These are phyloP conservation scores for Solen grandis DNA, from an alignment of 1,140 invertebrate species.

Conservation along the genomic window DNA sequence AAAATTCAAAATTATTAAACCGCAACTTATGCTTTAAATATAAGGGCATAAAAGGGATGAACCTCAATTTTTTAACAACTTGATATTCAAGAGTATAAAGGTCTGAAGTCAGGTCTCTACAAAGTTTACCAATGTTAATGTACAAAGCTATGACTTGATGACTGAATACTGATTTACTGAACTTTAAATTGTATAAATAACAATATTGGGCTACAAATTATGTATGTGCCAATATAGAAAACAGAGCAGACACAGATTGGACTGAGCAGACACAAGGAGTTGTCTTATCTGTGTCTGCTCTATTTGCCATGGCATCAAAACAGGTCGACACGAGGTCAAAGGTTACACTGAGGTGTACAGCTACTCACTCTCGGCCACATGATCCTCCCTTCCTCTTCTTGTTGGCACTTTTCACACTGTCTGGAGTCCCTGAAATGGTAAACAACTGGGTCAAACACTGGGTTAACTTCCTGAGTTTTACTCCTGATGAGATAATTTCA, in stretches of 20 bases:
- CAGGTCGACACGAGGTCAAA: not conserved
- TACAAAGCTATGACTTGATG: too few species aligned
- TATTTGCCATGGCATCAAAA: not conserved
- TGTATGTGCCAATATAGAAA: not conserved
- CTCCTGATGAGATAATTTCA: too few species aligned
- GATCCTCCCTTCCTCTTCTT: slow-evolving; percentile 68
- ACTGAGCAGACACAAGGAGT: not conserved
- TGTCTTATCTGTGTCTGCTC: not conserved
- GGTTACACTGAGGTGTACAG: not conserved
- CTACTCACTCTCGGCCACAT: slow-evolving; percentile 69
- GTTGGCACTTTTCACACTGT: slow-evolving; percentile 67
- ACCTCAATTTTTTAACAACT: too few species aligned
- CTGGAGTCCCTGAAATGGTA: slow-evolving; percentile 70
- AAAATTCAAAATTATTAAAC: too few species aligned
- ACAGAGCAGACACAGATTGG: slow-evolving; percentile 12
- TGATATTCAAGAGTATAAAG: too few species aligned
- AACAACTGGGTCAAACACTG: too few species aligned
- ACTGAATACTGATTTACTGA: too few species aligned
- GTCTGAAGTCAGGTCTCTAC: too few species aligned
- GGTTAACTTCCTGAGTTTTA: too few species aligned
- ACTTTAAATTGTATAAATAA: not conserved
- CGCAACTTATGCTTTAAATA: too few species aligned
- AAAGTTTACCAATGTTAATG: too few species aligned
- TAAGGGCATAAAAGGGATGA: too few species aligned
- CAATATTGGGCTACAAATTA: not conserved